Evolutionary conservation across 1,140 invertebrate species (phyloP).

Genomic region (Neodiprion lecontei): DNA sequence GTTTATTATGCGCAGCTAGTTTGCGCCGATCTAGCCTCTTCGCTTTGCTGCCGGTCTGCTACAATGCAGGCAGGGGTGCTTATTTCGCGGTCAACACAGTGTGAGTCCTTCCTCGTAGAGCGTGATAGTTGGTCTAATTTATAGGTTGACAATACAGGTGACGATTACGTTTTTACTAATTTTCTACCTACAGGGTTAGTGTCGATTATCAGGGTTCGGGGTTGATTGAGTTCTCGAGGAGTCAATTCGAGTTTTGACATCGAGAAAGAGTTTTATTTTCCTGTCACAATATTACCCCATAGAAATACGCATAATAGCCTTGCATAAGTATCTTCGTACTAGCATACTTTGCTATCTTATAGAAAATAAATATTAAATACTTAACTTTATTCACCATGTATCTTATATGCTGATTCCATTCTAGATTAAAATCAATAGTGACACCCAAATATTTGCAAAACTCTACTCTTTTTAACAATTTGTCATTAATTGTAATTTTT

Average conservation of each 20-base stretch:
- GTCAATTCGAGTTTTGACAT: not conserved
- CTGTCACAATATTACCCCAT: conserved; percentile 4
- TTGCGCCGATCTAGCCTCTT: no score
- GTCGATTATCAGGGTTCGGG: no score
- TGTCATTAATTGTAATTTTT: not conserved
- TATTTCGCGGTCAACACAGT: no score
- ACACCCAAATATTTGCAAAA: not conserved
- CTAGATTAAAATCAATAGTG: not conserved
- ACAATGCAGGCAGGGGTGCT: no score
- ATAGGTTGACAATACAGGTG: not conserved
- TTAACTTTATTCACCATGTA: not conserved
- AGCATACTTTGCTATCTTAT: not conserved
- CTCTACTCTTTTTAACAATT: not conserved
- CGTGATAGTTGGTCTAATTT: no score
- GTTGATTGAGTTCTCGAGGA: not conserved
- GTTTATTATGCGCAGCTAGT: no score
- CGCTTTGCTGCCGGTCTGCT: no score
- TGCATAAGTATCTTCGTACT: not conserved
- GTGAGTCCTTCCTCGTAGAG: no score
- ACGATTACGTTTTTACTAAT: no score
- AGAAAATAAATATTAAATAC: not conserved
- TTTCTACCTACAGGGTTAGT: no score
- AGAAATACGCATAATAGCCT: not conserved
- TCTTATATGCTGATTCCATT: not conserved
- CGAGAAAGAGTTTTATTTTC: not conserved